Percentiles rank a stretch among this genome's conserved stretches.
phyloP scores from a whole-genome alignment of 2,797 vertebrate genomes.

The Chiloscyllium punctatum region DNA sequence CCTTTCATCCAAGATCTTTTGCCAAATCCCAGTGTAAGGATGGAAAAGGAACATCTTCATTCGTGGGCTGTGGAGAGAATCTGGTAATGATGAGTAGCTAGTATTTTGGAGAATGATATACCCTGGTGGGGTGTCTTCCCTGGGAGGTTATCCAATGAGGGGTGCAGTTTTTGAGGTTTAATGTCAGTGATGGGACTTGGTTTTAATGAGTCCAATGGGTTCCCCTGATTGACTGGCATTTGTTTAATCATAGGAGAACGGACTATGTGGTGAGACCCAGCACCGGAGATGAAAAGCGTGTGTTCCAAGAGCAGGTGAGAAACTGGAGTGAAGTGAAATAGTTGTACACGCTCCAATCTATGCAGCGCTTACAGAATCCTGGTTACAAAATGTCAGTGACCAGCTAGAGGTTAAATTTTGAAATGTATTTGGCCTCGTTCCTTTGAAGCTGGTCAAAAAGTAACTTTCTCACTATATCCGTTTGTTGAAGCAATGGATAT shows the following conservation, averaged over 20 bases:
- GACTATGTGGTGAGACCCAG: conserved; percentile 95
- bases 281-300: conserved; percentile 89
- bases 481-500: neutral
- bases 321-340: neutral
- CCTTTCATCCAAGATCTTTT: neutral
- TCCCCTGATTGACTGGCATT: neutral
- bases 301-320: conserved; percentile 94
- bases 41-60: neutral
- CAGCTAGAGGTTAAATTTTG: too few relatives aligned
- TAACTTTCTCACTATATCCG: neutral
- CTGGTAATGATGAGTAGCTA: neutral
- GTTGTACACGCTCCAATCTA: neutral
- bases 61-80: neutral
- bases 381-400: too few relatives aligned
- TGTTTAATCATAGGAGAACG: conserved; percentile 72
- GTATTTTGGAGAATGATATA: neutral
- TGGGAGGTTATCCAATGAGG: neutral
- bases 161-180: too few relatives aligned
- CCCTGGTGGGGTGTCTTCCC: too few relatives aligned
- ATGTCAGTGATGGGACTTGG: neutral
- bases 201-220: too few relatives aligned
- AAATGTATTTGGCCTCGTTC: neutral
- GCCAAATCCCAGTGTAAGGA: neutral
- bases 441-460: neutral
- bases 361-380: neutral